Conservation (phyloP, 2,888 invertebrate species). For the Tetranychus piercei region DNA sequence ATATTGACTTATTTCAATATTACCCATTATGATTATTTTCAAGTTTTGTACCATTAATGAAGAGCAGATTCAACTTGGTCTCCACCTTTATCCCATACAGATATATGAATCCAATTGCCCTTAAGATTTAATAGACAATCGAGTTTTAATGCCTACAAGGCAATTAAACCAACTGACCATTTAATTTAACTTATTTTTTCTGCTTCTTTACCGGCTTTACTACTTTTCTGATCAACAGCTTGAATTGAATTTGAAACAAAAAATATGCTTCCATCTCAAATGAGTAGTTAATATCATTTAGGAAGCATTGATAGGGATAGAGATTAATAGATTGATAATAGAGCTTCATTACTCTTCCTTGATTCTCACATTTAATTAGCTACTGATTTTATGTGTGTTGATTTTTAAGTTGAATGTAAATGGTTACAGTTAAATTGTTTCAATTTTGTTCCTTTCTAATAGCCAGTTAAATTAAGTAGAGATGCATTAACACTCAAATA, state of each 20-base stretch:
- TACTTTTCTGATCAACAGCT: not conserved
- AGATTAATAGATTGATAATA: not conserved
- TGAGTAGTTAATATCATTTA: too few relatives aligned
- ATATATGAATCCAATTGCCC: not conserved
- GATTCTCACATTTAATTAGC: not conserved
- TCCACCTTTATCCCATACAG: not conserved
- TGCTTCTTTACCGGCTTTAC: not conserved
- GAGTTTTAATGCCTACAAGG: conserved; percentile 1
- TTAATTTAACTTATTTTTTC: not conserved
- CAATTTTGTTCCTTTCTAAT: not conserved
- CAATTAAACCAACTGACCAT: not conserved
- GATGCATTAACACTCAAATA: too few relatives aligned
- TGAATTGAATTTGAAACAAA: too few relatives aligned
- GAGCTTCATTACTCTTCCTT: not conserved
- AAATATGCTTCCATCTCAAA: too few relatives aligned
- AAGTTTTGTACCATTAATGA: too few relatives aligned
- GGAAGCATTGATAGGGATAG: too few relatives aligned
- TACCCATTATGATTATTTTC: too few relatives aligned
- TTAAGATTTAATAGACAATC: not conserved
- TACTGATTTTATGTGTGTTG: not conserved
- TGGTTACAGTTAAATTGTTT: not conserved
- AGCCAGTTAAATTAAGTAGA: too few relatives aligned
- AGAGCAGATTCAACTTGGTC: too few relatives aligned
- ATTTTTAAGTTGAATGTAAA: not conserved
- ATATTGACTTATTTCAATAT: too few relatives aligned